Conservation (phyloP, 2,797 vertebrate species). For the Acrossocheilus wenchowensis region DNA sequence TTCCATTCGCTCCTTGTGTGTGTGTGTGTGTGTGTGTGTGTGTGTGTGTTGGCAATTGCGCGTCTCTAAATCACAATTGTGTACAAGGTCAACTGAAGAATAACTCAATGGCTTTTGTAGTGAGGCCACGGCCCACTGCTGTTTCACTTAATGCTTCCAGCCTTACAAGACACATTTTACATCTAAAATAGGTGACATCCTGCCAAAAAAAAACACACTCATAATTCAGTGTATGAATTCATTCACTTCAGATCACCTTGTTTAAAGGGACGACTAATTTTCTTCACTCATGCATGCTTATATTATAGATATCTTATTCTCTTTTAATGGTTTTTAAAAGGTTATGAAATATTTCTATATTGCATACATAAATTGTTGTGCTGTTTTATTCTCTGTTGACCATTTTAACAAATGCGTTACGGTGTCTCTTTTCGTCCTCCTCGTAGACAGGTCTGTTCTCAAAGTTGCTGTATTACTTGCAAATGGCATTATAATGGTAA, state of each 20-base stretch:
- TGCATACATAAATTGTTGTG: neutral
- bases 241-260: neutral
- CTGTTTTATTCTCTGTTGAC: neutral
- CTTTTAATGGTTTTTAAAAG: neutral
- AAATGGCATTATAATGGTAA: constrained; percentile 45
- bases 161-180: constrained; percentile 13
- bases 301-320: neutral
- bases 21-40: neutral
- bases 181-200: constrained; percentile 30
- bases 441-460: neutral
- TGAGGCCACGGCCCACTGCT: neutral
- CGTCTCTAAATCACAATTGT: constrained; percentile 51
- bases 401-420: neutral
- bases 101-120: constrained; percentile 18
- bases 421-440: neutral
- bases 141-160: constrained; percentile 27
- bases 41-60: constrained; percentile 12
- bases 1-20: constrained; percentile 22
- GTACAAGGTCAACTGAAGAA: constrained; percentile 52
- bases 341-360: neutral
- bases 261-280: neutral
- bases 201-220: constrained; percentile 18
- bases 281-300: neutral
- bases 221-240: constrained; percentile 5
- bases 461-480: constrained; percentile 20